Evolutionary conservation across 2,888 invertebrate species (phyloP), one percentile per base, ranked within the genome.

Genomic region (Drosophila longiperda): DNA sequence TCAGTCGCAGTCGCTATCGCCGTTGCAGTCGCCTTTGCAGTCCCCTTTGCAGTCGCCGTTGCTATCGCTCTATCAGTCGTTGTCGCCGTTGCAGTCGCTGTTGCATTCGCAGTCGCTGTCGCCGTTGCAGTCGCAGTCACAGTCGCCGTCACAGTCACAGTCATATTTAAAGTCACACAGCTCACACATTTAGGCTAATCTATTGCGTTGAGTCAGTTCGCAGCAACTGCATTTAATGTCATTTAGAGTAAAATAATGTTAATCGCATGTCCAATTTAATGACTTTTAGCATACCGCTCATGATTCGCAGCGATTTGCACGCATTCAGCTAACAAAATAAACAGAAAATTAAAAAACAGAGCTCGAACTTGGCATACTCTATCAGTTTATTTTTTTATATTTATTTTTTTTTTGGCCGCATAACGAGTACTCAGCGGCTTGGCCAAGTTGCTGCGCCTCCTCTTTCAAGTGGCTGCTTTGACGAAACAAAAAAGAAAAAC

Each of bases 201-300:
- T 75, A 66, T 68, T 65, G 78, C 66, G 64, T 20, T 58, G 77
- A 80, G 70, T 80, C 76, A 67, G 17, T 58, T 66, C 63, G 61
- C 54, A 57, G 73, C 78, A 67, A 73, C 69, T 62, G 80, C 76
- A 79, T 78, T 84, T 85, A 82, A 75, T 79, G 88, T 85, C 83
- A 84, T 85, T 85, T 88, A 82, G 77, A 80, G 83, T 82, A 89
- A 79, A 83, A 86, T 85, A 88, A 86, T 85, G 81, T 89, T 89
- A 85, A 86, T 89, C 81, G 86, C 89, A 84, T 86, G 87, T 87
- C 86, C 80, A 80, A 89, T 84, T 86, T 87, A 89, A 86, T 86
- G 80, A 82, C 75, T 86, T 79, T 89, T 75, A 82, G 80, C 85
- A 78, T 73, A 83, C 83, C 57, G 83, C 69, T 68, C 78, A 54